phyloP scores from a whole-genome alignment of 2,888 invertebrate species.

The Siphlonurus alternatus region DNA sequence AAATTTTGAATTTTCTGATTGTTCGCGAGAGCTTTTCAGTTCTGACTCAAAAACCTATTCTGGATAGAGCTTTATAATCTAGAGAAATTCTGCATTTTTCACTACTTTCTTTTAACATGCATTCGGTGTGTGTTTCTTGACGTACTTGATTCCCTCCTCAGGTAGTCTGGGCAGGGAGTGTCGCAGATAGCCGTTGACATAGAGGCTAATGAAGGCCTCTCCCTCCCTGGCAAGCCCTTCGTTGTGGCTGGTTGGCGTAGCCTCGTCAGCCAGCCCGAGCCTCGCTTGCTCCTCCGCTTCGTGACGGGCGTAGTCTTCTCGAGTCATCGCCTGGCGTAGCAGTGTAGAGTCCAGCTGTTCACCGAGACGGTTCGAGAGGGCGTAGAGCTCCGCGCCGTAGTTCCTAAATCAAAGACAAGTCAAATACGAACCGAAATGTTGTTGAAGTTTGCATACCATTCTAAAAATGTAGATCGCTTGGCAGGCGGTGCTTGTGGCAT shows the following conservation, averaged over 20 bases:
- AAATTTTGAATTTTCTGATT: too few species aligned
- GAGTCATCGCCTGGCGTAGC: constrained; percentile 59
- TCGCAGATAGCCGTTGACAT: constrained; percentile 49
- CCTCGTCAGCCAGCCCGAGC: constrained; percentile 42
- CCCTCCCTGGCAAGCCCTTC: constrained; percentile 49
- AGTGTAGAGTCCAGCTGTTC: constrained; percentile 61
- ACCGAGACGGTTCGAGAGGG: constrained; percentile 68
- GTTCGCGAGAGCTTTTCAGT: too few species aligned
- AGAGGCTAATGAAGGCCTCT: constrained; percentile 41
- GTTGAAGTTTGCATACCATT: constrained; percentile 17
- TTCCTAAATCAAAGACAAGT: constrained; percentile 42
- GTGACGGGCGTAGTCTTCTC: constrained; percentile 51
- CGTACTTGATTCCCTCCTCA: constrained; percentile 54
- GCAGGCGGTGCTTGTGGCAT: constrained; percentile 21
- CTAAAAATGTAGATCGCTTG: constrained; percentile 38
- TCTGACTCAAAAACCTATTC: too few species aligned
- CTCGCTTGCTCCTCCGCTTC: constrained; percentile 51
- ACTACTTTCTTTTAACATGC: too few species aligned
- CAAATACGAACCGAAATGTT: background rate
- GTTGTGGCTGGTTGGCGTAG: constrained; percentile 50
- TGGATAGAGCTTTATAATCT: background rate
- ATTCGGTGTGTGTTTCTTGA: too few species aligned
- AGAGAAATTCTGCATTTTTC: constrained; percentile 12
- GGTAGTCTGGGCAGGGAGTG: constrained; percentile 55
- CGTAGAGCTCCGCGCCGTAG: constrained; percentile 67